Base-by-base conservation (phyloP, 1,140 invertebrate species). In the Pygmarrhopalites habei region DNA sequence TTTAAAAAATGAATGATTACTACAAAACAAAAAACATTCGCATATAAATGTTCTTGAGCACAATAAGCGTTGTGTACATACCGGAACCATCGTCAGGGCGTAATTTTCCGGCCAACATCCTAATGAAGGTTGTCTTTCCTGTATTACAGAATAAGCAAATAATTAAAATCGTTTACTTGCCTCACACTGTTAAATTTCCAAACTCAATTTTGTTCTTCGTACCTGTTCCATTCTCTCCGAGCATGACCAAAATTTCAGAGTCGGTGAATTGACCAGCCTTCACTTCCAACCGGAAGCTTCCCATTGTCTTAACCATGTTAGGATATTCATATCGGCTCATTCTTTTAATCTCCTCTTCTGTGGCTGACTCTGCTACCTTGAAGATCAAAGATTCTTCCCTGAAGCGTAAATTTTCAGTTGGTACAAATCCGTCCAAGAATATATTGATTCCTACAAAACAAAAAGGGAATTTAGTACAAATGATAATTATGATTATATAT, bases 121-220 rank as follows among this genome's bases (percentile, higher is more conserved):
- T 82, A 74, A 99, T 99, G 72, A 99, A 96, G 17, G 97, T 99
- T 0, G 97, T 99, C 79, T 99, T 99, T 47, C 97, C 97, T n/a
- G n/a, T n/a, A n/a, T n/a, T n/a, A n/a, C n/a, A n/a, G n/a, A n/a
- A n/a, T n/a, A n/a, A n/a, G n/a, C n/a, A n/a, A n/a, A n/a, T n/a
- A n/a, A n/a, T n/a, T n/a, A n/a, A n/a, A n/a, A n/a, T n/a, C n/a
- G n/a, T n/a, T n/a, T n/a, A n/a, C n/a, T n/a, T n/a, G n/a, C n/a
- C n/a, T n/a, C n/a, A n/a, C n/a, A n/a, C n/a, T n/a, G n/a, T n/a
- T n/a, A n/a, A n/a, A n/a, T n/a, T n/a, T n/a, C n/a, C n/a, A n/a
- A n/a, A n/a, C n/a, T n/a, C n/a, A n/a, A n/a, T n/a, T n/a, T n/a
- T n/a, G n/a, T n/a, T n/a, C n/a, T n/a, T n/a, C n/a, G n/a, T n/a